Conservation (phyloP, 2,888 invertebrate genomes). For the Epistrophe eligans region DNA sequence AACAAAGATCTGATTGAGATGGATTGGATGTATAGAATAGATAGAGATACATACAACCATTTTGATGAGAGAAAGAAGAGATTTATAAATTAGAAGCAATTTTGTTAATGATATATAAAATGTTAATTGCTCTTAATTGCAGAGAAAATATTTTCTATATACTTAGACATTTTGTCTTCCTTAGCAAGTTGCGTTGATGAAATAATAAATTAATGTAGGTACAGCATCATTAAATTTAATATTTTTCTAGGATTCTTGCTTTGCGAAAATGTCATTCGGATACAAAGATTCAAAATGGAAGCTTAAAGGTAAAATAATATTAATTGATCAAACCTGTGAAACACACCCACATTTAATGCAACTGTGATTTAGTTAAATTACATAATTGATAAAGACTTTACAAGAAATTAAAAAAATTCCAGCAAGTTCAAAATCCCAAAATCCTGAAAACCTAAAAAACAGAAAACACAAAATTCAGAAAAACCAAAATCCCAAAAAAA, state of each 20-base stretch:
- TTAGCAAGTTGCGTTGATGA: background rate
- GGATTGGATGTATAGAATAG: background rate
- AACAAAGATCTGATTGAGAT: conserved; percentile 19
- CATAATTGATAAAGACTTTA: conserved; percentile 20
- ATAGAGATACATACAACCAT: background rate
- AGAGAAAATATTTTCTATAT: conserved; percentile 9
- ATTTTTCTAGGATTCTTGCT: background rate
- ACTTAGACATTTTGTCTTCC: too few relatives aligned
- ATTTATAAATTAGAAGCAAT: conserved; percentile 1
- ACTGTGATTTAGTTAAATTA: background rate
- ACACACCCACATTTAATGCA: background rate
- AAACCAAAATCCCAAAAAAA: too few relatives aligned
- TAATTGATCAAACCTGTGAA: background rate
- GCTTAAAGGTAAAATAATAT: background rate
- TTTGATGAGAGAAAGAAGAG: background rate
- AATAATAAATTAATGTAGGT: background rate
- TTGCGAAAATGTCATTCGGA: background rate
- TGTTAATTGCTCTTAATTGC: conserved; percentile 11
- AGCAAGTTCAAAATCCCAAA: too few relatives aligned
- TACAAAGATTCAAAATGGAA: background rate
- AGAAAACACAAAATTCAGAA: too few relatives aligned
- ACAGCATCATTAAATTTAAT: background rate
- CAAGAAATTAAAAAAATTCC: too few relatives aligned
- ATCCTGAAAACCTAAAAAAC: too few relatives aligned
- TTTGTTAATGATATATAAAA: background rate